Conservation (phyloP, 2,797 vertebrate species). For the Percopsis omiscomaycus region DNA sequence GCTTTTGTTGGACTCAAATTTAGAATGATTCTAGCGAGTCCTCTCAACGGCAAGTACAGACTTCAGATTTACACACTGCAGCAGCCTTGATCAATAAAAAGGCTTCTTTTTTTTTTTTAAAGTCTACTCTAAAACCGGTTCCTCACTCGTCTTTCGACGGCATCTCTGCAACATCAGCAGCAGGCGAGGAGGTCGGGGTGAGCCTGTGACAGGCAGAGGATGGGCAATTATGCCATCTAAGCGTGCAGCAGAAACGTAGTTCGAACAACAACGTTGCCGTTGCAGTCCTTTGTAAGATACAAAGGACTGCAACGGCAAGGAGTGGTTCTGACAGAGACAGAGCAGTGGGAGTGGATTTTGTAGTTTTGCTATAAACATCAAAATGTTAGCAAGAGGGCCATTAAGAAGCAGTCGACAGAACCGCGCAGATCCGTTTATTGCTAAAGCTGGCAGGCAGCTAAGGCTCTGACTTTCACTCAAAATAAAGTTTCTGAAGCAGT, state of each 20-base stretch:
- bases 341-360: no score
- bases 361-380: no score
- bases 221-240: conserved; percentile 9
- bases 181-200: neutral
- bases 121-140: conserved; percentile 6
- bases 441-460: no score
- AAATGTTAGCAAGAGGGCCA: no score
- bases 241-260: neutral
- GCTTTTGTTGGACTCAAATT: neutral
- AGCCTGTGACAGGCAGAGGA: neutral
- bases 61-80: conserved; percentile 47
- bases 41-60: neutral
- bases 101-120: conserved; percentile 16
- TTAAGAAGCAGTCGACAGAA: no score
- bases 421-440: no score
- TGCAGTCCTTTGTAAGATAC: no score
- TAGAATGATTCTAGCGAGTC: neutral
- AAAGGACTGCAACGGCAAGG: neutral
- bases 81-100: conserved; percentile 35
- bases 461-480: no score
- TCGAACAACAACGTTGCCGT: neutral
- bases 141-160: conserved; percentile 1
- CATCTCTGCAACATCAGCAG: conserved; percentile 40
- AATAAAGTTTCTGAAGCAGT: no score
- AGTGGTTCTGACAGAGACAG: neutral